phyloP scores from a whole-genome alignment of 2,113 vertebrate species.

The Syrrhaptes paradoxus region DNA sequence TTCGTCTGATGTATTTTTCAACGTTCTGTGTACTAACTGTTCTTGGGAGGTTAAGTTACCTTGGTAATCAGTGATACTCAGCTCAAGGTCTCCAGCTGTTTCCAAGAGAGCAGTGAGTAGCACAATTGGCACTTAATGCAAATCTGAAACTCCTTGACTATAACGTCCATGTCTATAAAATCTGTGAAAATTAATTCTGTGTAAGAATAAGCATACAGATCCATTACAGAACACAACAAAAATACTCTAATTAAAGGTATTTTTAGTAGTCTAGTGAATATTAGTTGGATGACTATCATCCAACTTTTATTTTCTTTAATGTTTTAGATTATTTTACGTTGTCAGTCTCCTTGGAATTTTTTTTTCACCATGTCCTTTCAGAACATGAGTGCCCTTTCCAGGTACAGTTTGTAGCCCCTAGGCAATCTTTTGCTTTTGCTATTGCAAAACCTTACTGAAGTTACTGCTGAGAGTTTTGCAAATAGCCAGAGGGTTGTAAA shows the following conservation, averaged over 20 bases:
- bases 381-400: conserved; percentile 24
- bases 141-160: neutral
- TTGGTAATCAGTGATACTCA: neutral
- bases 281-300: neutral
- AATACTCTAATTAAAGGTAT: neutral
- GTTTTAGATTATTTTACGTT: conserved; percentile 16
- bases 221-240: neutral
- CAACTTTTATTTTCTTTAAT: neutral
- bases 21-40: neutral
- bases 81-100: neutral
- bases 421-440: neutral
- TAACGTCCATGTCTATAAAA: neutral
- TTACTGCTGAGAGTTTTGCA: conserved; percentile 28
- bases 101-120: neutral
- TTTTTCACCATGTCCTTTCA: conserved; percentile 17
- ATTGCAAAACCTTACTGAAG: neutral
- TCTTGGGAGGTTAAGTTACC: neutral
- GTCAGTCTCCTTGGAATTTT: neutral
- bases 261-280: neutral
- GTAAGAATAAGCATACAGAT: neutral
- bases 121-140: neutral
- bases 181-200: neutral
- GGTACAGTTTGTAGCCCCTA: conserved; percentile 21
- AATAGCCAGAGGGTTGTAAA: conserved; percentile 2
- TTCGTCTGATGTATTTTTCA: neutral